phyloP scores from a whole-genome alignment of 37 sponge, comb jelly and placozoan species.

The Geodia barretti region DNA sequence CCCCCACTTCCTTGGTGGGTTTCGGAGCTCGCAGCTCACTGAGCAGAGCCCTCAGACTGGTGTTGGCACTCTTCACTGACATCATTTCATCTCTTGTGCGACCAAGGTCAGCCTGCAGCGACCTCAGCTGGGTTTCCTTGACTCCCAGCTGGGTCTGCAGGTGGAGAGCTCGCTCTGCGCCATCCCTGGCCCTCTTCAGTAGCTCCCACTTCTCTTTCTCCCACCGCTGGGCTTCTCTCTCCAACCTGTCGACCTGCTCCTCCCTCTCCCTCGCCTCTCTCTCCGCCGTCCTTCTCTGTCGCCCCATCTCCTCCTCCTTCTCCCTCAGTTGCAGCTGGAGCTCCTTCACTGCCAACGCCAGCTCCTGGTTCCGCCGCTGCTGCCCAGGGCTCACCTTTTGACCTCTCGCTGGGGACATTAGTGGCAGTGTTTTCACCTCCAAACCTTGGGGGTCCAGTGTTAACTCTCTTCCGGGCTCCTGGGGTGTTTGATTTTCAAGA shows the following conservation, averaged over 20 bases:
- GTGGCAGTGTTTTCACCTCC: neutral
- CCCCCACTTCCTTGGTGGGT: constrained; percentile 9
- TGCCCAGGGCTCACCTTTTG: neutral
- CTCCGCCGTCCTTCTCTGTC: neutral
- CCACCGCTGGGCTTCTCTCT: constrained; percentile 49
- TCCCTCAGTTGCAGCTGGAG: constrained; percentile 13
- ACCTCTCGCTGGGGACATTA: neutral
- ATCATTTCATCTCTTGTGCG: constrained; percentile 48
- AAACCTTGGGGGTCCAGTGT: neutral
- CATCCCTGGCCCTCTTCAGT: constrained; percentile 77
- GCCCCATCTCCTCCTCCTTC: constrained; percentile 40
- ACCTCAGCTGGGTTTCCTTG: constrained; percentile 29
- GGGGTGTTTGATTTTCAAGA: neutral
- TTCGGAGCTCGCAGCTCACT: constrained; percentile 30
- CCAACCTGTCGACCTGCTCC: constrained; percentile 52
- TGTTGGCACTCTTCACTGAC: constrained; percentile 67
- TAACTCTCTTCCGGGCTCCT: neutral
- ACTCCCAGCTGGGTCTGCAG: constrained; percentile 58
- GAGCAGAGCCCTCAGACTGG: constrained; percentile 47
- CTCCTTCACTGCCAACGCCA: neutral
- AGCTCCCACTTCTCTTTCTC: constrained; percentile 94
- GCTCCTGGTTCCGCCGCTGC: neutral
- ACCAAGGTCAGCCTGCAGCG: constrained; percentile 29
- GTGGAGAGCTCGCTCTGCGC: constrained; percentile 62
- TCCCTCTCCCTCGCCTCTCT: constrained; percentile 41